A percentile compares a stretch with the other conserved stretches of the same genome.
phyloP scores from a whole-genome alignment of 1,140 invertebrate genomes.

The Eumaeus atala region DNA sequence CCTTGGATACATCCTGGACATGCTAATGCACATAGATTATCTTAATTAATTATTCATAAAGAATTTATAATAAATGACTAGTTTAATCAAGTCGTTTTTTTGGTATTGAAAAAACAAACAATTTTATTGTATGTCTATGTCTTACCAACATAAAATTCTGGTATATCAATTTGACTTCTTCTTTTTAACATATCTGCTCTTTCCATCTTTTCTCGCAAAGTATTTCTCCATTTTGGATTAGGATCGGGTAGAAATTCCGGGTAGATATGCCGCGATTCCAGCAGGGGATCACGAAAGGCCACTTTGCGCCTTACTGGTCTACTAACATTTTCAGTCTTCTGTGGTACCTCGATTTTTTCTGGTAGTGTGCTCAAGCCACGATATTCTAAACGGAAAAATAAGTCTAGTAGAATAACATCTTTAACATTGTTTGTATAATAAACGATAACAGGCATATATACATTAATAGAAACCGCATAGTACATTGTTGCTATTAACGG shows the following conservation, averaged over 20 bases:
- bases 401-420: background rate
- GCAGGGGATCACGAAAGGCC: constrained; percentile 33
- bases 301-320: constrained; percentile 26
- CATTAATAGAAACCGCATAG: background rate
- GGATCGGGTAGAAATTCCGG: constrained; percentile 97
- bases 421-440: background rate
- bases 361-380: constrained; percentile 45
- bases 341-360: constrained; percentile 37
- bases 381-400: constrained; percentile 35
- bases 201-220: constrained; percentile 90
- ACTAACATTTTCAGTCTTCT: constrained; percentile 16
- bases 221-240: constrained; percentile 84
- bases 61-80: background rate
- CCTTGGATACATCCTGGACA: no score
- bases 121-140: background rate
- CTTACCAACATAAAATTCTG: constrained; percentile 97
- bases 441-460: no score
- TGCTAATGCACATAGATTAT: no score
- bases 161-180: constrained; percentile 88
- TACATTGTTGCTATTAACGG: constrained; percentile 15
- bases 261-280: constrained; percentile 85
- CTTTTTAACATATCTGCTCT: constrained; percentile 94
- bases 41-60: no score
- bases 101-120: no score
- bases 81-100: background rate